These are phyloP conservation scores for Raja brachyura DNA, from an alignment of 2,113 vertebrate species.

Conservation along the genomic window DNA sequence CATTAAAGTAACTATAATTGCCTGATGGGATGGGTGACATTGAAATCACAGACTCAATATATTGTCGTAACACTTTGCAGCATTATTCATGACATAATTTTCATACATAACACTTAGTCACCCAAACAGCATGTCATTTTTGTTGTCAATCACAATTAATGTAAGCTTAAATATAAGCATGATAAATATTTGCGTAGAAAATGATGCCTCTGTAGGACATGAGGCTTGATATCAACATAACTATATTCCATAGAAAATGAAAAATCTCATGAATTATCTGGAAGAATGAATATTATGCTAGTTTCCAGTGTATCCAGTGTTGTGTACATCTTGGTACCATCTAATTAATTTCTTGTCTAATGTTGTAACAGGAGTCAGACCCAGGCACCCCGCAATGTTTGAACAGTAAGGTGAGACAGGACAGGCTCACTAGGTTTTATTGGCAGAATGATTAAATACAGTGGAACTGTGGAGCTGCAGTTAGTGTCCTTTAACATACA, in stretches of 20 bases:
- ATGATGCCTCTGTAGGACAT: not conserved
- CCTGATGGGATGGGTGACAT: not conserved
- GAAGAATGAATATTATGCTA: not conserved
- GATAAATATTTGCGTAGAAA: not conserved
- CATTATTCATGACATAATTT: not conserved
- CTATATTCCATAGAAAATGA: not conserved
- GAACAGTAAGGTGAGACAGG: not conserved
- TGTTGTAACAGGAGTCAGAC: not conserved
- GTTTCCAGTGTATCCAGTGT: not conserved
- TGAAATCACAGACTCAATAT: not conserved
- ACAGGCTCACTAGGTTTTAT: conserved; percentile 17
- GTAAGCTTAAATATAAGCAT: not conserved
- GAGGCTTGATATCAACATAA: not conserved
- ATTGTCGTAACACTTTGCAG: not conserved
- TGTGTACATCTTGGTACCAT: not conserved
- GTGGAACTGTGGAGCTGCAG: not conserved
- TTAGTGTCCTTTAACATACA: conserved; percentile 7
- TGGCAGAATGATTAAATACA: conserved; percentile 20
- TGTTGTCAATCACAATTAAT: not conserved
- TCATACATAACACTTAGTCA: not conserved
- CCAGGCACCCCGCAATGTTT: not conserved
- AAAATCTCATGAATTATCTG: not conserved
- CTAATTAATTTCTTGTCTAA: not conserved
- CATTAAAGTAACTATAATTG: not conserved
- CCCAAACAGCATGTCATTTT: not conserved